Base-by-base conservation (phyloP, 2,113 vertebrate genomes). In the Ammodytes dubius region DNA sequence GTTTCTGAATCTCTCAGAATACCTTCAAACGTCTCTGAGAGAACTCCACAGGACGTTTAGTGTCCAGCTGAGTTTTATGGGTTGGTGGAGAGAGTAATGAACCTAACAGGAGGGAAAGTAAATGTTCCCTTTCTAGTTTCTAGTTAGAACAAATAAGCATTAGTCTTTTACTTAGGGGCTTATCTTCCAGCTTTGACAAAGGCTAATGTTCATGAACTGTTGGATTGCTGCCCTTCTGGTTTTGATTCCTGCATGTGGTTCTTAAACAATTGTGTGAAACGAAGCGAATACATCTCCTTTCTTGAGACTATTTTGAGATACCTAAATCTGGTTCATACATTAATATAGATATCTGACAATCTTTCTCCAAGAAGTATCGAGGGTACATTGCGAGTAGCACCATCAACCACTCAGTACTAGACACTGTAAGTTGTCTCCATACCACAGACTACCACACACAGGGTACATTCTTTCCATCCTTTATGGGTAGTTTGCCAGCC, bases 1-100 rank as follows among this genome's bases (percentile, higher is more conserved):
- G 67, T 61, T 72, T 61, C 53, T 8, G 54, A 71, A n/a, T 84
- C 61, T 72, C 53, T 35, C 27, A 10, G 15, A 83, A 82, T 71
- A 57, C 65, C 35, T 71, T 80, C 8, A 15, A 45, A 66, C 5
- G 5, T 77, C 58, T 83, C 69, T 74, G 14, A 35, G 82, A 70
- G 72, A 81, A 43, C 52, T 63, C 60, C 54, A 74, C 47, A 39
- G 67, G 71, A 66, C 47, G 19, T 40, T 35, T 39, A n/a, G 68
- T 1, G 15, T 69, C 77, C 81, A 86, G 82, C 80, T 80, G 81
- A 61, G 78, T 59, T 70, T 64, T 77, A 71, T 79, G 42, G 52
- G 76, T 80, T 39, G 47, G 52, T 56, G 27, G 43, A 65, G 15
- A 64, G 37, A 78, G n/a, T 77, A 72, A 81, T 82, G 57, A 83